Percentiles rank a stretch among this genome's conserved stretches.
These are phyloP conservation scores for Ifrita kowaldi DNA, from an alignment of 2,113 vertebrate species.

Conservation along the genomic window DNA sequence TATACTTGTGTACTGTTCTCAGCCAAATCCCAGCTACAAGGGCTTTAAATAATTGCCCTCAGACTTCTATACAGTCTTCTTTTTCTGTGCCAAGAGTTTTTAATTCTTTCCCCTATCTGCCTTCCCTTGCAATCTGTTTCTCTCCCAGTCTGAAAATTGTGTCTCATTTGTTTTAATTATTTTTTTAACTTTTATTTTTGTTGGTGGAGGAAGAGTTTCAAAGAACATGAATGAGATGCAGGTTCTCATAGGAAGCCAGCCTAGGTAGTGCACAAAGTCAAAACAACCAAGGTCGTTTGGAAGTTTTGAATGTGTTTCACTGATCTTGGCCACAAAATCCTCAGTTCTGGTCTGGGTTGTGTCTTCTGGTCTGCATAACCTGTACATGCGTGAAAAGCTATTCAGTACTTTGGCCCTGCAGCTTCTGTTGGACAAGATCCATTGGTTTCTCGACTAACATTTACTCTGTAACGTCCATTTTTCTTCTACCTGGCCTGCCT, in stretches of 20 bases:
- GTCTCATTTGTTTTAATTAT: not conserved
- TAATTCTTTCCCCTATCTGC: not conserved
- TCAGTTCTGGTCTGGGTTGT: not conserved
- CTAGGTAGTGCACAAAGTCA: not conserved
- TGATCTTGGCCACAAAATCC: not conserved
- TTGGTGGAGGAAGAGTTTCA: not conserved
- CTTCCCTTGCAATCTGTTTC: not conserved
- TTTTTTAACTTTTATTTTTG: not conserved
- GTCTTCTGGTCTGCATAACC: not conserved
- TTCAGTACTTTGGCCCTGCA: not conserved
- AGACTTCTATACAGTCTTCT: not conserved
- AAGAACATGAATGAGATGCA: not conserved
- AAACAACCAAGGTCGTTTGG: not conserved
- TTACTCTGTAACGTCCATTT: not conserved
- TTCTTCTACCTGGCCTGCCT: not conserved
- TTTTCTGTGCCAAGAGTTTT: not conserved
- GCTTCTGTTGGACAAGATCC: not conserved
- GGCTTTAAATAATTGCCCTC: not conserved
- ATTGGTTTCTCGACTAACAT: not conserved
- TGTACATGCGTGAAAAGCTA: fast-evolving
- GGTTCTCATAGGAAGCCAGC: not conserved
- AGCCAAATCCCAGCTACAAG: not conserved
- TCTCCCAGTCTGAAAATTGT: not conserved
- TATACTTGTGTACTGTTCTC: not conserved
- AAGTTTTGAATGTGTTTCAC: not conserved